A percentile compares a stretch with the other conserved stretches of the same genome.
Conservation (phyloP, 2,797 vertebrate genomes). For the Malurus splendens region DNA sequence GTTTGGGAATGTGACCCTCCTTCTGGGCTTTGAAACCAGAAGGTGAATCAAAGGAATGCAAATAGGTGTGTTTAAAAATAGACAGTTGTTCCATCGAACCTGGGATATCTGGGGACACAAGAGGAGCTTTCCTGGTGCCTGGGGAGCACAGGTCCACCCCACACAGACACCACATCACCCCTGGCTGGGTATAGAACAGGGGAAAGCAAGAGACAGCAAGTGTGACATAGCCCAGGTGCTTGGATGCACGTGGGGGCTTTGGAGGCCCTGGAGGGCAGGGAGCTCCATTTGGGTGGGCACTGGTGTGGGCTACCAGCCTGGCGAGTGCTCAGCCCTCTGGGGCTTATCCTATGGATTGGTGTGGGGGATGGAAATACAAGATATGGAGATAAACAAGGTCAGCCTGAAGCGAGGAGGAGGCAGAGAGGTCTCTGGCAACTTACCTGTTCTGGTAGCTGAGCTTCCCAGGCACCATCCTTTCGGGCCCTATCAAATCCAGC, state of each 20-base stretch:
- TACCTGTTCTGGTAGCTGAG: slow-evolving; percentile 78
- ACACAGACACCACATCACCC: background rate
- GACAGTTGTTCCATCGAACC: background rate
- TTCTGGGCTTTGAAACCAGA: slow-evolving; percentile 37
- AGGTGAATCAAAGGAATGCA: slow-evolving; percentile 43
- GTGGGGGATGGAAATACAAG: background rate
- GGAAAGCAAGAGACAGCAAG: background rate
- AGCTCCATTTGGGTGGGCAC: background rate
- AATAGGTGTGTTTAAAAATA: slow-evolving; percentile 32
- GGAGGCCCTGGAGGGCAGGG: background rate
- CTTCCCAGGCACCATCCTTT: slow-evolving; percentile 63
- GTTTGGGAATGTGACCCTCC: background rate
- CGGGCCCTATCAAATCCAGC: slow-evolving; percentile 65
- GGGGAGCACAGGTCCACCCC: background rate
- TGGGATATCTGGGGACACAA: background rate
- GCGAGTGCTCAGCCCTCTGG: background rate
- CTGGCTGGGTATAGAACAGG: background rate
- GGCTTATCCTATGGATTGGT: background rate
- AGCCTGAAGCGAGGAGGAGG: background rate
- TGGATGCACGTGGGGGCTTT: background rate
- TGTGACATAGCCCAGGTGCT: background rate
- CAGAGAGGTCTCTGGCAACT: background rate
- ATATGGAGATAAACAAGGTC: background rate
- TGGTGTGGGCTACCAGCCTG: background rate
- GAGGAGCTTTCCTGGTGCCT: background rate